Percentiles rank a stretch among this genome's conserved stretches.
These are phyloP conservation scores for Cephus runcator DNA, from an alignment of 2,888 invertebrate genomes.

Conservation along the genomic window DNA sequence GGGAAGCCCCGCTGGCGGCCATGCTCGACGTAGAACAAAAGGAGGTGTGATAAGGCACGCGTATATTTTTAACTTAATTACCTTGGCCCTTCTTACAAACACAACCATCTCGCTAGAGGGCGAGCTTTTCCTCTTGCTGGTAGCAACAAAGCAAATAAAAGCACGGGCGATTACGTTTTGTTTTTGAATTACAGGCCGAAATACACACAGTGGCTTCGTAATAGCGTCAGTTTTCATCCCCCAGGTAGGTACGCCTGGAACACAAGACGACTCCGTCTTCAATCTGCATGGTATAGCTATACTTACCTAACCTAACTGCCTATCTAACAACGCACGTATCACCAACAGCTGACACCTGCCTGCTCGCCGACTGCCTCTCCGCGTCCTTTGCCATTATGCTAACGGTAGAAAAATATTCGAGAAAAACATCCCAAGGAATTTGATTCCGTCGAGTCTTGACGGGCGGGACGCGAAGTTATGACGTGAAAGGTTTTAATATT, in stretches of 20 bases:
- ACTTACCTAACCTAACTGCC: not conserved
- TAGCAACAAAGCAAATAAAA: not conserved
- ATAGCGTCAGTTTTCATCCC: not conserved
- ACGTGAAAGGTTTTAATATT: not conserved
- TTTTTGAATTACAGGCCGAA: not conserved
- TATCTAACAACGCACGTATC: not conserved
- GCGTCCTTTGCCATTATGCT: not conserved
- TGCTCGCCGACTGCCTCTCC: not conserved
- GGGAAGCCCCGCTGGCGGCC: slow-evolving; percentile 9
- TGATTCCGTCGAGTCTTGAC: not conserved
- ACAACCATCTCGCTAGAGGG: not conserved
- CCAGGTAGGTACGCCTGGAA: not conserved
- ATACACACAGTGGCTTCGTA: not conserved
- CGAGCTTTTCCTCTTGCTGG: not conserved
- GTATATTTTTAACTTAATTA: slow-evolving; percentile 25
- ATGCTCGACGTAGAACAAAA: slow-evolving; percentile 22
- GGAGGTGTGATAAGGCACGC: slow-evolving; percentile 40
- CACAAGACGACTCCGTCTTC: not conserved
- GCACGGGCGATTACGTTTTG: not conserved
- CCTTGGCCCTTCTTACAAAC: slow-evolving; percentile 2
- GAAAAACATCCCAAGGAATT: not conserved
- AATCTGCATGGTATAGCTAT: not conserved
- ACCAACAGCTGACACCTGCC: not conserved
- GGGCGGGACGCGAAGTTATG: not conserved
- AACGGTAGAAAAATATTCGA: not conserved